phyloP scores from a whole-genome alignment of 2,113 vertebrate genomes.

The Cochlearius cochlearius region DNA sequence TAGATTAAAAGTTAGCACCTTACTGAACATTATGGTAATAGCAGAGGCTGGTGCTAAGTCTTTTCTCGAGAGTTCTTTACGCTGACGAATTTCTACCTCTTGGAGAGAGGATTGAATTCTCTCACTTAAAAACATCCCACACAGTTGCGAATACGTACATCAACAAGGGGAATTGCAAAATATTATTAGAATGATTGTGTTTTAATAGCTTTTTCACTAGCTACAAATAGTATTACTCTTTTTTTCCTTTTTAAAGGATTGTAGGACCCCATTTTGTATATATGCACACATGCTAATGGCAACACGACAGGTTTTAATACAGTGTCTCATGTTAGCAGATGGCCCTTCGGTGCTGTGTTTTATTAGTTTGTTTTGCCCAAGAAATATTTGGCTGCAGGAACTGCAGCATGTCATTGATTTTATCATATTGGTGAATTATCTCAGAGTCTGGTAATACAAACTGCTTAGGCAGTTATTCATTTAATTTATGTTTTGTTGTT shows the following conservation, averaged over 20 bases:
- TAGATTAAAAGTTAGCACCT: background rate
- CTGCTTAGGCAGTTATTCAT: background rate
- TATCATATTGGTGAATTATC: slow-evolving; percentile 16
- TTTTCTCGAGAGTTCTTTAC: background rate
- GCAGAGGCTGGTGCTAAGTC: background rate
- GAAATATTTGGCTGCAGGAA: slow-evolving; percentile 27
- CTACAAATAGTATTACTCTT: background rate
- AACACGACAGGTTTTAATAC: background rate
- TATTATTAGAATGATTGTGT: background rate
- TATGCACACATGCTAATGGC: background rate
- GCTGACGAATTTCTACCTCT: background rate
- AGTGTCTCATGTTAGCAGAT: background rate
- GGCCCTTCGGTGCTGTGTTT: background rate
- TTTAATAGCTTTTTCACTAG: background rate
- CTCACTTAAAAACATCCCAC: background rate
- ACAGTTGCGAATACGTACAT: accelerated
- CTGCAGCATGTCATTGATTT: background rate
- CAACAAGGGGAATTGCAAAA: background rate
- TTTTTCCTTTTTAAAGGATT: background rate
- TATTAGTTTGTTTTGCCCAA: slow-evolving; percentile 31
- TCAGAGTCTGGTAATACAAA: background rate
- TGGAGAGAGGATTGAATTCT: background rate
- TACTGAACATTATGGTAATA: background rate
- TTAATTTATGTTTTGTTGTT: background rate
- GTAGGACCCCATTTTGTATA: background rate